Evolutionary conservation across 2,113 vertebrate species (phyloP).

Genomic region (Phalacrocorax carbo): DNA sequence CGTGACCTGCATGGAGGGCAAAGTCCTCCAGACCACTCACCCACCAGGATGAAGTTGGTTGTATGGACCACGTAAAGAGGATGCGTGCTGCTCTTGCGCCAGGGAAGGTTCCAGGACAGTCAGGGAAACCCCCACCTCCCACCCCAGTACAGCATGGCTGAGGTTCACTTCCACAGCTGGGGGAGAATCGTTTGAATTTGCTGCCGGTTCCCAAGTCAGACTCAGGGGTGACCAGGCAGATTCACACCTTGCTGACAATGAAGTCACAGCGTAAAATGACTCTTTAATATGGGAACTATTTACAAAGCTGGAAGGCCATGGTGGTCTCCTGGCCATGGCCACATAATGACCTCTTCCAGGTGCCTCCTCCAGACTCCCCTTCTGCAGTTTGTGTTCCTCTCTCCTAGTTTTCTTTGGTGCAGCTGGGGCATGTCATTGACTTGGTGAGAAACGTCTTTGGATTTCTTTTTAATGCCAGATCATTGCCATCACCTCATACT

Average conservation of each 20-base stretch:
- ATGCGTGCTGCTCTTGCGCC: neutral
- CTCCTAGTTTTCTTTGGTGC: neutral
- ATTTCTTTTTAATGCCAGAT: neutral
- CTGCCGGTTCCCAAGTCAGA: neutral
- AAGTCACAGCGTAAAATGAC: neutral
- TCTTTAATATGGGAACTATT: neutral
- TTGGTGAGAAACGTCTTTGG: neutral
- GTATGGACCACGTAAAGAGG: neutral
- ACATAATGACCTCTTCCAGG: neutral
- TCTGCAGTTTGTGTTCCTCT: neutral
- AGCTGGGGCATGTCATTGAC: neutral
- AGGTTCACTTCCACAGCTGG: neutral
- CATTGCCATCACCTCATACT: neutral
- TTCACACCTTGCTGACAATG: neutral
- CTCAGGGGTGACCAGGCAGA: rapidly evolving
- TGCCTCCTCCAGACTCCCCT: neutral
- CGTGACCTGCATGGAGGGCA: neutral
- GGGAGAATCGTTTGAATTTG: neutral
- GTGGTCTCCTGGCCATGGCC: neutral
- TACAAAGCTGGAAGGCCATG: neutral
- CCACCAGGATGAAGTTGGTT: neutral
- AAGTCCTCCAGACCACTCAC: neutral
- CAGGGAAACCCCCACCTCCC: rapidly evolving
- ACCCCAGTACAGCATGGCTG: neutral
- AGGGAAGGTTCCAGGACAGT: neutral